Base-by-base conservation (phyloP, 2,113 vertebrate genomes). In the Limanda limanda region DNA sequence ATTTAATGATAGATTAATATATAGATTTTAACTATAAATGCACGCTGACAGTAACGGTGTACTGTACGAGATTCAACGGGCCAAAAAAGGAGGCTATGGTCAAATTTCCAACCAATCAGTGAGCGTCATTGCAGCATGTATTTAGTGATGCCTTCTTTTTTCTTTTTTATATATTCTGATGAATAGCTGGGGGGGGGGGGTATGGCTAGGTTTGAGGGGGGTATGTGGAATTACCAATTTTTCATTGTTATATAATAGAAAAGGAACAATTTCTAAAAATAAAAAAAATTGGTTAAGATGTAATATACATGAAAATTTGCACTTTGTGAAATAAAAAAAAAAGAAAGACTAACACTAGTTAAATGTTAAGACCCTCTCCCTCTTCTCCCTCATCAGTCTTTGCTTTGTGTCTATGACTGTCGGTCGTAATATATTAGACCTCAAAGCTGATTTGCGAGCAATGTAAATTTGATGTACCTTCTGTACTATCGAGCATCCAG, bases 1-100 rank as follows among this genome's bases (percentile, higher is more conserved):
- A 94, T 95, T 95, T 94, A 94, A 94, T 88, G 70, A 92, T 90
- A 94, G 89, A 91, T 94, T 92, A 92, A 93, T 93, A 92, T 91
- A 93, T 93, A 93, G 92, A 94, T 92, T 92, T 94, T 92, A 94
- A 90, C 85, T 88, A 87, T 94, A 90, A 88, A 76, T 60, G 89
- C 92, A 94, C 86, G 86, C 86, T 85, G 91, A 91, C 81, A 85
- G 79, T 89, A 92, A 87, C 60, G 40, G 85, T 83, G 76, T 87
- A 85, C 85, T 88, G 82, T 83, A 87, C 82, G 87, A 83, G 74
- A 81, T 79, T 74, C 72, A 42, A 71, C 31, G 84, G 71, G 74
- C 74, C 69, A 54, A 60, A 68, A 81, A 76, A 47, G 63, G 63
- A 81, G 82, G 82, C 84, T 85, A 74, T 81, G 71, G 74, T 89